Evolutionary conservation across 2,888 invertebrate genomes (phyloP).

Genomic region (Ophion ventricosus): DNA sequence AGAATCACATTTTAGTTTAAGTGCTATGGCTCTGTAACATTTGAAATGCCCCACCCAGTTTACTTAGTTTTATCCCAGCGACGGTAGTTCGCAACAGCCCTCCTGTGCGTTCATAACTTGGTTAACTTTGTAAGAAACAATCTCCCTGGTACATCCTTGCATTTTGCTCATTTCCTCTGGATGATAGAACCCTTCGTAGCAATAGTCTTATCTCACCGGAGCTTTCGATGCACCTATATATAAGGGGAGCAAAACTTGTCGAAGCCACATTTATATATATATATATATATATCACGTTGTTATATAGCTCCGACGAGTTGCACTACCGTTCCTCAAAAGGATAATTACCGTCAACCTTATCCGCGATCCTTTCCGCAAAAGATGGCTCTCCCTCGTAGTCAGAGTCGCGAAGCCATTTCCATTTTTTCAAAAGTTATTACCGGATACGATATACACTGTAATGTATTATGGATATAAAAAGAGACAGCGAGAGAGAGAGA

Average conservation of each 20-base stretch:
- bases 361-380: conserved; percentile 51
- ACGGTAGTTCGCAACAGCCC: neutral
- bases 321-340: conserved; percentile 69
- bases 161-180: conserved; percentile 40
- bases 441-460: neutral
- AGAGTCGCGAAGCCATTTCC: conserved; percentile 1
- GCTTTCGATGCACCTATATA: neutral
- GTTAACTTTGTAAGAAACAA: conserved; percentile 70
- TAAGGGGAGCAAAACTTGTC: conserved; percentile 9
- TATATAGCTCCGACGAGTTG: conserved; percentile 45
- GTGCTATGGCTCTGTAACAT: too few species aligned
- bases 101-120: conserved; percentile 54
- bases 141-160: conserved; percentile 69
- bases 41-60: too few species aligned
- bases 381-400: neutral
- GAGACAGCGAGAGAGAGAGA: too few species aligned
- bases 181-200: neutral
- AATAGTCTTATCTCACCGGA: conserved; percentile 1
- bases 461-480: neutral
- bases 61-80: neutral
- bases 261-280: neutral
- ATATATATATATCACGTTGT: neutral
- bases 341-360: conserved; percentile 71
- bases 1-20: too few species aligned
- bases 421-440: conserved; percentile 2